Percentiles rank a stretch among this genome's conserved stretches.
Evolutionary conservation across 2,113 vertebrate genomes (phyloP).

Genomic region (Peromyscus californicus): DNA sequence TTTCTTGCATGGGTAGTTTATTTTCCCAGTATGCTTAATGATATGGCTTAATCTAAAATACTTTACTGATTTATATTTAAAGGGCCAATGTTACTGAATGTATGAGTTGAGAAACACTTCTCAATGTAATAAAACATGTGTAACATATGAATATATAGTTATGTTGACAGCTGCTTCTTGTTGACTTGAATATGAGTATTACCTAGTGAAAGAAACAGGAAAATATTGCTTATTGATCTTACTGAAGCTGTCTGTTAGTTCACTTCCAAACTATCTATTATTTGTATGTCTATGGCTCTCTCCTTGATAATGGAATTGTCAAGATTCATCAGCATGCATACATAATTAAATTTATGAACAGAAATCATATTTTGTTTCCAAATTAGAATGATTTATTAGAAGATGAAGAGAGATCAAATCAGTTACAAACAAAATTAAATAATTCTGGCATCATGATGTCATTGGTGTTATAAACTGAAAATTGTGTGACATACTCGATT

Average conservation of each 20-base stretch:
- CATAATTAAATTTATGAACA: not conserved
- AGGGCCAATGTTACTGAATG: not conserved
- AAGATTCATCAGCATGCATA: not conserved
- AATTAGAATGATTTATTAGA: slow-evolving; percentile 12
- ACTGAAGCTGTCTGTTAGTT: not conserved
- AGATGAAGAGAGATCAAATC: not conserved
- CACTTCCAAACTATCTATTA: not conserved
- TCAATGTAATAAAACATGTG: not conserved
- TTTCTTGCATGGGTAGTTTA: not conserved
- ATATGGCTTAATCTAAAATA: not conserved
- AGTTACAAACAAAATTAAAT: not conserved
- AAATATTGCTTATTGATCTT: not conserved
- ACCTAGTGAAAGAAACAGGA: not conserved
- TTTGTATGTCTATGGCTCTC: not conserved
- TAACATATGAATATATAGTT: not conserved
- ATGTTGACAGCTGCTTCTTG: not conserved
- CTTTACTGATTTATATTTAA: slow-evolving; percentile 9
- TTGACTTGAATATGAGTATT: not conserved
- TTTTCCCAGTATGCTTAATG: not conserved
- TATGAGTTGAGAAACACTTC: not conserved
- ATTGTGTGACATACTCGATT: not conserved
- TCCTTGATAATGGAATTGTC: not conserved
- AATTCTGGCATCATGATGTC: not conserved
- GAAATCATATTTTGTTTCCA: not conserved
- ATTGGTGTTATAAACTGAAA: not conserved